Conservation (phyloP, 1,140 invertebrate species). For the Sitophilus oryzae region DNA sequence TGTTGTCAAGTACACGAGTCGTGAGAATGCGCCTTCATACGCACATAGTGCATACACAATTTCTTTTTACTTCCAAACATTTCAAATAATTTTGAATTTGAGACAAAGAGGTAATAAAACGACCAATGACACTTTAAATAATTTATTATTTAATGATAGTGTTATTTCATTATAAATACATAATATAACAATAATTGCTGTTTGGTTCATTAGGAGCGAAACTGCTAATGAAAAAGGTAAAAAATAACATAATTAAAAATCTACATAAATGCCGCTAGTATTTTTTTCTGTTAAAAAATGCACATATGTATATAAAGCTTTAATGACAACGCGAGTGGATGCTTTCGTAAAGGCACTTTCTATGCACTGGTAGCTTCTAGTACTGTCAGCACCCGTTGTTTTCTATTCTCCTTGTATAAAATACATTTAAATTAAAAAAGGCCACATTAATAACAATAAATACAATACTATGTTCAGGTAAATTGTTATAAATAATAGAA, state of each 20-base stretch:
- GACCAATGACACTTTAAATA: not conserved
- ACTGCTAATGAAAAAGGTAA: conserved; percentile 19
- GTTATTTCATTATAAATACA: conserved; percentile 19
- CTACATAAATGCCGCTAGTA: conserved; percentile 23
- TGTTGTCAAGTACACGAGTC: too few species aligned
- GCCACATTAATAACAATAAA: conserved; percentile 24
- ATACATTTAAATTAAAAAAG: conserved; percentile 19
- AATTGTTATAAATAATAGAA: conserved; percentile 10
- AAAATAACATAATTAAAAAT: conserved; percentile 24
- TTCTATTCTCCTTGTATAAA: not conserved
- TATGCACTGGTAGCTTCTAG: not conserved
- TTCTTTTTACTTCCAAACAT: too few species aligned
- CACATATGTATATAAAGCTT: conserved; percentile 22
- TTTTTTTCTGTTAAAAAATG: conserved; percentile 19
- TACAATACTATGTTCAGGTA: conserved; percentile 27
- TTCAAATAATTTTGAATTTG: too few species aligned
- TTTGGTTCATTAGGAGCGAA: conserved; percentile 18
- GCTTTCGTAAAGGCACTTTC: conserved; percentile 19
- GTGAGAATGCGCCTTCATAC: too few species aligned
- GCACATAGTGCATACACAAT: too few species aligned
- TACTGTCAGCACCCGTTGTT: conserved; percentile 8
- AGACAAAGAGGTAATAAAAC: not conserved
- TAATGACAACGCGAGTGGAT: conserved; percentile 19
- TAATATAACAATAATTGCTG: conserved; percentile 18
- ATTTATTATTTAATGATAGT: not conserved